phyloP scores from a whole-genome alignment of 2,797 vertebrate species.

The Chelon auratus region DNA sequence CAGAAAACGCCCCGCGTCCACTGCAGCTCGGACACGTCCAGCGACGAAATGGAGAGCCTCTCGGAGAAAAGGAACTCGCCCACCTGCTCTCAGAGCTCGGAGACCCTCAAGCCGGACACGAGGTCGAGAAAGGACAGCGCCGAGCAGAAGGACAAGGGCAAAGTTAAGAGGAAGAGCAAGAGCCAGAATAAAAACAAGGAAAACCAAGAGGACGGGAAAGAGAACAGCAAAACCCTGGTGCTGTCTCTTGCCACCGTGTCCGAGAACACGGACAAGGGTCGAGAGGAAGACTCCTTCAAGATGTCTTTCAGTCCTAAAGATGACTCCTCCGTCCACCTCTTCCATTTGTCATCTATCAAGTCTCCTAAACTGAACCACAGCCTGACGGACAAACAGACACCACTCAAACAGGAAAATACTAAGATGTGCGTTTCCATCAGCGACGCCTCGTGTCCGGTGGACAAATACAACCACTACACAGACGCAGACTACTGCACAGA shows the following conservation, averaged over 20 bases:
- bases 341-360: slow-evolving; percentile 94
- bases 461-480: slow-evolving; percentile 91
- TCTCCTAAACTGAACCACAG: slow-evolving; percentile 94
- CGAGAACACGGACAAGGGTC: slow-evolving; percentile 90
- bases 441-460: slow-evolving; percentile 88
- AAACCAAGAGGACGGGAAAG: slow-evolving; percentile 96
- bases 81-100: slow-evolving; percentile 86
- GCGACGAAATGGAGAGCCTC: slow-evolving; percentile 92
- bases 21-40: slow-evolving; percentile 96
- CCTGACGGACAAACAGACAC: slow-evolving; percentile 92
- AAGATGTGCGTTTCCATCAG: slow-evolving; percentile 92
- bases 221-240: slow-evolving; percentile 91
- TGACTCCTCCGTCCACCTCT: slow-evolving; percentile 94
- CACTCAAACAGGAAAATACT: slow-evolving; percentile 94
- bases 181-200: slow-evolving; percentile 99
- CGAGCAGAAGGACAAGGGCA: slow-evolving; percentile 96
- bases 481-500: slow-evolving; percentile 93
- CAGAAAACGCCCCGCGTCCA: slow-evolving; percentile 90
- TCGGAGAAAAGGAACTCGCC: slow-evolving; percentile 89
- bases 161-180: slow-evolving; percentile 96
- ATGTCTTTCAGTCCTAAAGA: slow-evolving; percentile 98
- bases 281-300: slow-evolving; percentile 95
- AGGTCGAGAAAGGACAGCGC: slow-evolving; percentile 89
- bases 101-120: slow-evolving; percentile 87
- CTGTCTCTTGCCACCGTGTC: slow-evolving; percentile 85